A percentile compares a stretch with the other conserved stretches of the same genome.
Evolutionary conservation across 2,797 vertebrate genomes (phyloP).

Genomic region (Pteropus rufus): DNA sequence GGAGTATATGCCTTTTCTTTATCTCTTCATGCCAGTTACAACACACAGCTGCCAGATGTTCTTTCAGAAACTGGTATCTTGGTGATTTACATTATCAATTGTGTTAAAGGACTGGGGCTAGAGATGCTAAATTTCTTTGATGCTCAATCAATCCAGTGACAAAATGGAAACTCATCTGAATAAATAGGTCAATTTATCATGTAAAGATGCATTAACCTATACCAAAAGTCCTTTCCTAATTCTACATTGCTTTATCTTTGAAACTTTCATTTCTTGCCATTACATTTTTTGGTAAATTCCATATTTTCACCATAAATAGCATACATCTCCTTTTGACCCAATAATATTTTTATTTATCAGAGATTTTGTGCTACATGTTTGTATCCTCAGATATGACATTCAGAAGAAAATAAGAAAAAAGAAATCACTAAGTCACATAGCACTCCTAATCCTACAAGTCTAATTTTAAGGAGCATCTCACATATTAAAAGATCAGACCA

Average conservation of each 20-base stretch:
- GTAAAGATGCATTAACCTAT: not conserved
- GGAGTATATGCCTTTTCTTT: not conserved
- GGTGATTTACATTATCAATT: conserved; percentile 62
- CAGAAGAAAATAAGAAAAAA: not conserved
- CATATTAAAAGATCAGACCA: not conserved
- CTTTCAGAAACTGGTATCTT: conserved; percentile 49
- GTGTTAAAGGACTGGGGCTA: not conserved
- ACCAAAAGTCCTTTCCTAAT: conserved; percentile 1
- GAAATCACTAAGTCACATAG: not conserved
- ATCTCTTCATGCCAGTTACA: not conserved
- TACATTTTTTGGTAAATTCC: not conserved
- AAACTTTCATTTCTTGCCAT: not conserved
- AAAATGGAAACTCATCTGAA: conserved; percentile 33
- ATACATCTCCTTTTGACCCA: not conserved
- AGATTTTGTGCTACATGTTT: not conserved
- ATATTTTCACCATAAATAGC: not conserved
- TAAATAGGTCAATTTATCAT: conserved; percentile 40
- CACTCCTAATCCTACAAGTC: not conserved
- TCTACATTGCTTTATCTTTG: not conserved
- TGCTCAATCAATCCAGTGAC: conserved; percentile 42
- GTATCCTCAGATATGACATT: not conserved
- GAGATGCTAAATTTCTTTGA: conserved; percentile 33
- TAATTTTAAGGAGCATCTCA: not conserved
- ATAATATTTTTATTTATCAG: not conserved
- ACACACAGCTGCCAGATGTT: not conserved